Percentiles rank a stretch among this genome's conserved stretches.
Conservation (phyloP, 2,113 vertebrate species). For the Emydocephalus ijimae region DNA sequence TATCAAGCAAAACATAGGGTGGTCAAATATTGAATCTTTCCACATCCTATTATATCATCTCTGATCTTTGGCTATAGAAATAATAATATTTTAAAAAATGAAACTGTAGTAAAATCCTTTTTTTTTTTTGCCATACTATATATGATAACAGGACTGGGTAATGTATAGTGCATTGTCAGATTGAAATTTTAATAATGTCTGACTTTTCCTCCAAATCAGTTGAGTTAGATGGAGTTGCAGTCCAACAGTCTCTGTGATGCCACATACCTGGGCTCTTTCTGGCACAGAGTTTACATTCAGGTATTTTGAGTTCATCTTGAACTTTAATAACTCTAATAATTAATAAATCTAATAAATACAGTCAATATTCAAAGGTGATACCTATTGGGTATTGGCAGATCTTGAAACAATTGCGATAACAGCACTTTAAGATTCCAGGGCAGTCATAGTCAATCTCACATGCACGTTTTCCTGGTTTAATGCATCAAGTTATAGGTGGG, state of each 20-base stretch:
- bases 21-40: neutral
- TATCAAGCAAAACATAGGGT: neutral
- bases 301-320: neutral
- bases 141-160: neutral
- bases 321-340: neutral
- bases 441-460: neutral
- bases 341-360: neutral
- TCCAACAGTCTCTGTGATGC: neutral
- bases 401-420: neutral
- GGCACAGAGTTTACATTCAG: neutral
- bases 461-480: fast-evolving
- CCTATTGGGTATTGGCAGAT: neutral
- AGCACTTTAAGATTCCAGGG: neutral
- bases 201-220: neutral
- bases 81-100: neutral
- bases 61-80: neutral
- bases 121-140: neutral
- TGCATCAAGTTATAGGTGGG: neutral
- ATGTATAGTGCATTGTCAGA: neutral
- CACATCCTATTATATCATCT: neutral
- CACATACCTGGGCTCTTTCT: neutral
- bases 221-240: neutral
- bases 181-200: neutral
- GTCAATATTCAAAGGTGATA: neutral
- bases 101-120: neutral